phyloP scores from a whole-genome alignment of 1,140 invertebrate genomes.

The Pseudomyrmex pallidus region DNA sequence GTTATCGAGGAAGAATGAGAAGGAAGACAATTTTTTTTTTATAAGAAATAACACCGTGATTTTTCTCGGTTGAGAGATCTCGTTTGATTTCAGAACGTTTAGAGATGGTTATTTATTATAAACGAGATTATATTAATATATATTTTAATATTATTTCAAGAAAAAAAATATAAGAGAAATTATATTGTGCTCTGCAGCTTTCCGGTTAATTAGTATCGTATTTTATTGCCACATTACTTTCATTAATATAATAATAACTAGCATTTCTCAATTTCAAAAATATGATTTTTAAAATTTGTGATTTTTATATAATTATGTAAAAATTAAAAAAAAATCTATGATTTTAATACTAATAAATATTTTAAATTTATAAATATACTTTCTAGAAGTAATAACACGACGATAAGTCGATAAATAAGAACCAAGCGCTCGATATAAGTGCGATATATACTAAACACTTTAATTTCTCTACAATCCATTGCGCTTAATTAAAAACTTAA shows the following conservation, averaged over 20 bases:
- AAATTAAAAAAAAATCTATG: neutral
- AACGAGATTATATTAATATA: conserved; percentile 13
- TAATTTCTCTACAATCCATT: too few relatives aligned
- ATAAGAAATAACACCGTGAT: neutral
- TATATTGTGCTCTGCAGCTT: neutral
- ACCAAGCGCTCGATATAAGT: too few relatives aligned
- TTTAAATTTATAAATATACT: too few relatives aligned
- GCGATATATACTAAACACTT: too few relatives aligned
- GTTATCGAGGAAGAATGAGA: conserved; percentile 7
- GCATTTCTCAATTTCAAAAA: too few relatives aligned
- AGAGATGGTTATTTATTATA: neutral
- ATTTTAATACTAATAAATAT: too few relatives aligned
- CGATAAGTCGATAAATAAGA: too few relatives aligned
- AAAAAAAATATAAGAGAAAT: neutral
- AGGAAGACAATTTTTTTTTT: conserved; percentile 15
- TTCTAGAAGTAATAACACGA: too few relatives aligned
- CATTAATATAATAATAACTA: neutral
- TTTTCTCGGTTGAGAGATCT: neutral
- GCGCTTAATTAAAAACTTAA: too few relatives aligned
- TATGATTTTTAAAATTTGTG: neutral
- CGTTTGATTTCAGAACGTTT: neutral
- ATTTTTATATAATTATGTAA: neutral
- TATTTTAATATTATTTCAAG: neutral
- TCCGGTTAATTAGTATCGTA: neutral
- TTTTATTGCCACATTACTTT: too few relatives aligned